These are phyloP conservation scores for Thaumatotibia leucotreta DNA, from an alignment of 1,140 invertebrate species.

Conservation along the genomic window DNA sequence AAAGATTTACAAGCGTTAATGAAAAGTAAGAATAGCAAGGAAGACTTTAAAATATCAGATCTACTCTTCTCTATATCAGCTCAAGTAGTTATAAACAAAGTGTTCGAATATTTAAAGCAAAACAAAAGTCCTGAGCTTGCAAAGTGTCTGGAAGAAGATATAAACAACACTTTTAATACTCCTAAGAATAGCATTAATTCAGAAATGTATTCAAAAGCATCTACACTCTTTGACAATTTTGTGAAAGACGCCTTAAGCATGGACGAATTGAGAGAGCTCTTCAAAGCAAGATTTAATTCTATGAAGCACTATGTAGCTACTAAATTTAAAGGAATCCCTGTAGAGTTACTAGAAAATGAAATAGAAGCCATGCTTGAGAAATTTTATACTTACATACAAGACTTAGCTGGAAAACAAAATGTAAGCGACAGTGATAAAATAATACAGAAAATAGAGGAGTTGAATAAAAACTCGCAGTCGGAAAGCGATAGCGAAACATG, in stretches of 20 bases:
- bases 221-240: conserved; percentile 54
- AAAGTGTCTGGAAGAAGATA: conserved; percentile 51
- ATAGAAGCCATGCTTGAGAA: conserved; percentile 57
- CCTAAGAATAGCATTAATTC: conserved; percentile 46
- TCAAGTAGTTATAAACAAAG: conserved; percentile 63
- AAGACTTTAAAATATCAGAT: conserved; percentile 47
- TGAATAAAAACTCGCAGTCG: conserved; percentile 29
- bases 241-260: conserved; percentile 61
- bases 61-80: conserved; percentile 56
- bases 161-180: conserved; percentile 23
- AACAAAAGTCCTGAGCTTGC: conserved; percentile 52
- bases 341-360: conserved; percentile 55
- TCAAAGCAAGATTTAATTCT: conserved; percentile 49
- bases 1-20: conserved; percentile 49
- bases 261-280: conserved; percentile 51
- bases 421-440: conserved; percentile 48
- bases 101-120: conserved; percentile 60
- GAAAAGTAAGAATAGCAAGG: conserved; percentile 51
- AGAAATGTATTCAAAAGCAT: conserved; percentile 53
- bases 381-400: conserved; percentile 60
- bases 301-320: conserved; percentile 58
- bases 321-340: conserved; percentile 58
- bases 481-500: conserved; percentile 43
- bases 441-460: conserved; percentile 47
- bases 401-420: conserved; percentile 49